These are phyloP conservation scores for Pectinophora gossypiella DNA, from an alignment of 1,140 invertebrate species.

Conservation along the genomic window DNA sequence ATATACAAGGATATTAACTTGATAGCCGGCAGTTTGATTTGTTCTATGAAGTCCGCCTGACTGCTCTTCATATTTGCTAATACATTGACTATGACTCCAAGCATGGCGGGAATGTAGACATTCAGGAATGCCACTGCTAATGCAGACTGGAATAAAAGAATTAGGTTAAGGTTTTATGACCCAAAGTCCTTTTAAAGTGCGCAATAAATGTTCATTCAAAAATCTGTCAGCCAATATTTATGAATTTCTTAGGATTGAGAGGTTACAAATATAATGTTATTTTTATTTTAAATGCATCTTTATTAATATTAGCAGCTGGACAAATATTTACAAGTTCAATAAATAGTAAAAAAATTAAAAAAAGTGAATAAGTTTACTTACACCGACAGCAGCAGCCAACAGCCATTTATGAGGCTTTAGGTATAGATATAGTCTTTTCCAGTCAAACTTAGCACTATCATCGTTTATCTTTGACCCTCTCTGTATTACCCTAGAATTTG, in stretches of 20 bases:
- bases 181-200: too few relatives aligned
- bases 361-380: slow-evolving; percentile 50
- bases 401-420: slow-evolving; percentile 56
- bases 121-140: slow-evolving; percentile 62
- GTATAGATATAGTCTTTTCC: slow-evolving; percentile 52
- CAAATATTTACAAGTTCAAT: too few relatives aligned
- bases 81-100: slow-evolving; percentile 62
- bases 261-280: neutral
- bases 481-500: slow-evolving; percentile 44
- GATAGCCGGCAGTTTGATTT: slow-evolving; percentile 57
- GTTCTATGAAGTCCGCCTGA: slow-evolving; percentile 44
- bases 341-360: too few relatives aligned
- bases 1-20: slow-evolving; percentile 60
- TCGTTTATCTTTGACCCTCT: slow-evolving; percentile 49
- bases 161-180: slow-evolving; percentile 2
- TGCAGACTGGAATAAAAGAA: slow-evolving; percentile 53
- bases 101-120: slow-evolving; percentile 64
- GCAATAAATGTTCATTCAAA: too few relatives aligned
- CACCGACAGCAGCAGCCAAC: slow-evolving; percentile 51
- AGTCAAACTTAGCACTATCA: slow-evolving; percentile 64
- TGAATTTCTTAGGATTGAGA: too few relatives aligned
- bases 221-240: too few relatives aligned
- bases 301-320: too few relatives aligned
- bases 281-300: too few relatives aligned
- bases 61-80: slow-evolving; percentile 48